Evolutionary conservation across 2,888 invertebrate species (phyloP).

Genomic region (Rhamnusium bicolor): DNA sequence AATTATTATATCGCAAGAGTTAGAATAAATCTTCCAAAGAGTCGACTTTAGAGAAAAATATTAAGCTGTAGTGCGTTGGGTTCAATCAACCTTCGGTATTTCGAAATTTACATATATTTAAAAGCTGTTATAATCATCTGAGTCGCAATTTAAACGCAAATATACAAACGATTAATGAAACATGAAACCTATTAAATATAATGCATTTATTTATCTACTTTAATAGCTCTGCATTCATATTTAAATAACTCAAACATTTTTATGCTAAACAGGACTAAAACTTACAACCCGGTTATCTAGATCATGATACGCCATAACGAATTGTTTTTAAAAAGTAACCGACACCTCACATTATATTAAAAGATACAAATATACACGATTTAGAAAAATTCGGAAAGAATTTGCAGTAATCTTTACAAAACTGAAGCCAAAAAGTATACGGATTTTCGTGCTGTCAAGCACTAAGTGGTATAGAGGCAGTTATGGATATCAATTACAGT

Average conservation of each 20-base stretch:
- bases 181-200: slow-evolving; percentile 26
- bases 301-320: slow-evolving; percentile 8
- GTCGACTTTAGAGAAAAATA: not conserved
- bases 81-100: slow-evolving; percentile 26
- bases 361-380: not conserved
- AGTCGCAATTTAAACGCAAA: slow-evolving; percentile 30
- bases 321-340: not conserved
- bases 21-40: slow-evolving; percentile 32
- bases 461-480: too few species aligned
- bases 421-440: too few species aligned
- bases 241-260: slow-evolving; percentile 37
- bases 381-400: too few species aligned
- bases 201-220: slow-evolving; percentile 32
- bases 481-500: too few species aligned
- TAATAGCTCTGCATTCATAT: slow-evolving; percentile 41
- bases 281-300: slow-evolving; percentile 28
- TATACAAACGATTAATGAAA: slow-evolving; percentile 31
- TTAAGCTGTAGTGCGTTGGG: slow-evolving; percentile 1
- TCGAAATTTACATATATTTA: slow-evolving; percentile 43
- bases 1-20: slow-evolving; percentile 43
- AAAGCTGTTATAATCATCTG: slow-evolving; percentile 32
- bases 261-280: slow-evolving; percentile 36
- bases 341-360: not conserved
- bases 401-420: too few species aligned
- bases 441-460: too few species aligned